Percentiles rank a stretch among this genome's conserved stretches.
phyloP scores from a whole-genome alignment of 1,140 invertebrate species.

The Apis florea region DNA sequence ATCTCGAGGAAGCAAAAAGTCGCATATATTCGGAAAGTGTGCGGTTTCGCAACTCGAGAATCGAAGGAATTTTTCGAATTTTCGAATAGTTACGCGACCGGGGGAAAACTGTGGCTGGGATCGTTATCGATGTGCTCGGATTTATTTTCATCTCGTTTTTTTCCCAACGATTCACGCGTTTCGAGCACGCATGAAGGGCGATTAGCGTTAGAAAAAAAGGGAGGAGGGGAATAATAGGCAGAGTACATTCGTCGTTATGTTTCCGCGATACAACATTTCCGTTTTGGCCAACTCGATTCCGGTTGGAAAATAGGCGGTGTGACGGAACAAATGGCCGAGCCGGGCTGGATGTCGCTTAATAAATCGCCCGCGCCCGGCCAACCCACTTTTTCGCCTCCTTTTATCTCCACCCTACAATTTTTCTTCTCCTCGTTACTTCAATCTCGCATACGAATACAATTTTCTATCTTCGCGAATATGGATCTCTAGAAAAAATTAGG shows the following conservation, averaged over 20 bases:
- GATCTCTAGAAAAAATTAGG: background rate
- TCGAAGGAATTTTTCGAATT: background rate
- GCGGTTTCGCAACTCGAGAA: background rate
- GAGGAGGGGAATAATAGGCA: background rate
- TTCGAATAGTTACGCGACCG: background rate
- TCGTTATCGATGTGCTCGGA: too few species aligned
- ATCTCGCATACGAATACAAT: background rate
- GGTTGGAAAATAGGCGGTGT: constrained; percentile 50
- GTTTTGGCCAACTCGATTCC: constrained; percentile 61
- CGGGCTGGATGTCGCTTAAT: constrained; percentile 60
- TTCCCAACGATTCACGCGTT: too few species aligned
- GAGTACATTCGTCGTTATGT: background rate
- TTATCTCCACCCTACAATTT: constrained; percentile 8
- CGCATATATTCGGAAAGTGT: background rate
- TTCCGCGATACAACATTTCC: constrained; percentile 17
- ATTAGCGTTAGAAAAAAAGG: background rate
- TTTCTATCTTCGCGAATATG: background rate
- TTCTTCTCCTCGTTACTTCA: background rate
- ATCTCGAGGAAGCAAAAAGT: background rate
- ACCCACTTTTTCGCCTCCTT: background rate
- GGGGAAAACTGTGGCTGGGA: too few species aligned
- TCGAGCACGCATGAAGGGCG: background rate
- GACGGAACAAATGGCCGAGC: constrained; percentile 65
- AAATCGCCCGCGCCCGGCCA: constrained; percentile 55
- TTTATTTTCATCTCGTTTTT: too few species aligned